A percentile compares a stretch with the other conserved stretches of the same genome.
phyloP scores from a whole-genome alignment of 2,888 invertebrate species.

The Sisyra terminalis region DNA sequence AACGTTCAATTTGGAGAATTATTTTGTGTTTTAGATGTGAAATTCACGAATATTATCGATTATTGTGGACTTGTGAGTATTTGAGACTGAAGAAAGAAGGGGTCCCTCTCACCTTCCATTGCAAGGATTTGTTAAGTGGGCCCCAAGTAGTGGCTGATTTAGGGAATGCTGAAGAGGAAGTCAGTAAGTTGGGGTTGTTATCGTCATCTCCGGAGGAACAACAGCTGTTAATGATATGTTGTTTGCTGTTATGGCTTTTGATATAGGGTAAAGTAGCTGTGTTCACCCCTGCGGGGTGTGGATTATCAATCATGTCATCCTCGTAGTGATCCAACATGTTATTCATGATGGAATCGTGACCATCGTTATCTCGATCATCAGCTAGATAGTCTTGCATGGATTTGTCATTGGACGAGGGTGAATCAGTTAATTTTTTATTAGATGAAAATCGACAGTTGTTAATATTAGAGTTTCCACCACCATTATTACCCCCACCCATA shows the following conservation, averaged over 20 bases:
- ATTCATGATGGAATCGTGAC: constrained; percentile 23
- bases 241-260: constrained; percentile 20
- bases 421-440: constrained; percentile 1
- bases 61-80: too few species aligned
- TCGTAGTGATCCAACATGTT: constrained; percentile 25
- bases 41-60: too few species aligned
- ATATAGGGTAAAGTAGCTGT: constrained; percentile 30
- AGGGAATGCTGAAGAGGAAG: constrained; percentile 34
- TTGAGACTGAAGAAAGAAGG: neutral
- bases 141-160: constrained; percentile 46
- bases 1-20: too few species aligned
- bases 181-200: constrained; percentile 18
- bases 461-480: neutral
- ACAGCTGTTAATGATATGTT: constrained; percentile 7
- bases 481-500: constrained; percentile 18
- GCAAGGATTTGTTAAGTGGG: constrained; percentile 43
- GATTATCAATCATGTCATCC: constrained; percentile 12
- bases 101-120: constrained; percentile 40
- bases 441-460: constrained; percentile 2
- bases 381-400: neutral
- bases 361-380: constrained; percentile 26
- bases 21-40: too few species aligned
- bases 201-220: constrained; percentile 15
- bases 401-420: neutral
- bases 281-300: constrained; percentile 19